Percentiles rank a stretch among this genome's conserved stretches.
Evolutionary conservation across 1,140 invertebrate genomes (phyloP).

Genomic region (Plectrocnemia conspersa): DNA sequence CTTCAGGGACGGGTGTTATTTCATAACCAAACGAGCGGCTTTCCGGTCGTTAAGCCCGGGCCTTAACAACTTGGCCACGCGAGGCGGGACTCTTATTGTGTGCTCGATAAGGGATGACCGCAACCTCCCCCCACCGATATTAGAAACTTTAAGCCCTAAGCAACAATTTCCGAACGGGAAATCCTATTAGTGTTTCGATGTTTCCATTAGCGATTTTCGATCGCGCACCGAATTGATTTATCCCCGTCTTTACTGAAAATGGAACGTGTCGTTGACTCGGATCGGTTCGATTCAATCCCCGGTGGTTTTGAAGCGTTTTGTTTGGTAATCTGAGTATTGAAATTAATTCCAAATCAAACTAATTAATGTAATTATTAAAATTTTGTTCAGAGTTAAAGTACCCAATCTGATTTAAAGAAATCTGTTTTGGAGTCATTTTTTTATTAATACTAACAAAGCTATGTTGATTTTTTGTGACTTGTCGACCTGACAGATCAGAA

Average conservation of each 20-base stretch:
- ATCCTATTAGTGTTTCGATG: background rate
- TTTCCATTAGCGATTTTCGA: background rate
- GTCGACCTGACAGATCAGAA: too few species aligned
- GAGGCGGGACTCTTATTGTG: background rate
- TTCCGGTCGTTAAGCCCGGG: conserved; percentile 6
- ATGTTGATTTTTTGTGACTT: too few species aligned
- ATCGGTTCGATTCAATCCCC: background rate
- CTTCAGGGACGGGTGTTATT: background rate
- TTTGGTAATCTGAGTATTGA: too few species aligned
- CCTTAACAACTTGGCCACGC: background rate
- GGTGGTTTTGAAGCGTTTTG: background rate
- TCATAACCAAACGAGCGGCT: conserved; percentile 10
- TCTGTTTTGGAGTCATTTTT: too few species aligned
- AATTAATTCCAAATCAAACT: too few species aligned
- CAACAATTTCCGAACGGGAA: background rate
- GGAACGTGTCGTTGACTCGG: background rate
- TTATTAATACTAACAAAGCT: too few species aligned
- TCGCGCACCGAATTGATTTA: conserved; percentile 1
- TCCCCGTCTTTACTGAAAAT: background rate
- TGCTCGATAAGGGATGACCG: background rate
- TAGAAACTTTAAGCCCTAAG: too few species aligned
- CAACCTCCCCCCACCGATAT: background rate
- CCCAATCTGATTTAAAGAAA: too few species aligned
- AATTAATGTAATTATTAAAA: too few species aligned
- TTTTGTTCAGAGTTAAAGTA: too few species aligned